Conservation (phyloP, 2,113 vertebrate species). For the Anser cygnoides region DNA sequence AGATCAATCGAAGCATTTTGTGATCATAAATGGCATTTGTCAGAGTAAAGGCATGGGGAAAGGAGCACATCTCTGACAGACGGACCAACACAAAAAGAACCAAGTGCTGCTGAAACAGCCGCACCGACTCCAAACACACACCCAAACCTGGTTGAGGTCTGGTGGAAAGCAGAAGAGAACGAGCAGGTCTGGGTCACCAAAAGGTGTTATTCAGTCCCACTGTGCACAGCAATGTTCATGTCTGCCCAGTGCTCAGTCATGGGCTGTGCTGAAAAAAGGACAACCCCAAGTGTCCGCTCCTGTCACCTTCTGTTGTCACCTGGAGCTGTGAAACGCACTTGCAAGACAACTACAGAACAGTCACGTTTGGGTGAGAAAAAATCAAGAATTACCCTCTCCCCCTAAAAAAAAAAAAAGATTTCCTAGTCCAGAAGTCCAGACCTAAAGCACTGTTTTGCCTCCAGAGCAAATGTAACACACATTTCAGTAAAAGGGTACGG, state of each 20-base stretch:
- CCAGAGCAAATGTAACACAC: background rate
- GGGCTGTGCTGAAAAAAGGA: background rate
- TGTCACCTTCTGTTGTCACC: background rate
- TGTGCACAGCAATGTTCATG: background rate
- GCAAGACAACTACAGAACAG: background rate
- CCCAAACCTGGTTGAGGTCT: background rate
- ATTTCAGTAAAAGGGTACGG: conserved; percentile 61
- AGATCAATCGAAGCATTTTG: background rate
- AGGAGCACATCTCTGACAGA: background rate
- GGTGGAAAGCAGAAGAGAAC: background rate
- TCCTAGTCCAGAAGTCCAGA: conserved; percentile 10
- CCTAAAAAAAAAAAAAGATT: background rate
- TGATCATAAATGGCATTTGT: background rate
- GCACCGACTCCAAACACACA: background rate
- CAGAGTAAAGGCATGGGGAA: background rate
- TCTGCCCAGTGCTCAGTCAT: background rate
- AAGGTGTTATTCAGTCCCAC: background rate
- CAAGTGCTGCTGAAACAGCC: background rate
- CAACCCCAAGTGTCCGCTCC: background rate
- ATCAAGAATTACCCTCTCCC: background rate
- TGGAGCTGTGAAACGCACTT: background rate
- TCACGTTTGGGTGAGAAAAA: background rate
- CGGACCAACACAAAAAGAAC: fast-evolving
- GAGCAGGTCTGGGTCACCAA: background rate
- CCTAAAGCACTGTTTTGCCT: conserved; percentile 16